These are phyloP conservation scores for Dissostichus mawsoni DNA, from an alignment of 2,113 vertebrate genomes.

Conservation along the genomic window DNA sequence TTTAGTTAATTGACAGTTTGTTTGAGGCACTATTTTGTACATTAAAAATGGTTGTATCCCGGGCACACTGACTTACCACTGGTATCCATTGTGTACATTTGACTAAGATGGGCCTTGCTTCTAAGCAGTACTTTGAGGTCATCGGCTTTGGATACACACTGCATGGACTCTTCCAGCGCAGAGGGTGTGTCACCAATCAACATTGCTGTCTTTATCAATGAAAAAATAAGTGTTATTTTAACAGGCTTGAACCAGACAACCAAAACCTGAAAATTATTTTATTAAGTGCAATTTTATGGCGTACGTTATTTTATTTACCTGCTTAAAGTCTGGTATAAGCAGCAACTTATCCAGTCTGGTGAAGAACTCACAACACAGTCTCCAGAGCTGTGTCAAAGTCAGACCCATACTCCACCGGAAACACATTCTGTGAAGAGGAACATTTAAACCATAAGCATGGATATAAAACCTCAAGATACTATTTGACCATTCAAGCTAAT, in stretches of 20 bases:
- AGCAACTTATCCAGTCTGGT: conserved; percentile 81
- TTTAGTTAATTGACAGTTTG: not conserved
- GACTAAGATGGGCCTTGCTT: conserved; percentile 22
- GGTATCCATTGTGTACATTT: conserved; percentile 34
- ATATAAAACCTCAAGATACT: not conserved
- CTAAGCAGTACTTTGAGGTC: conserved; percentile 69
- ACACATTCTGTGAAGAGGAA: conserved; percentile 71
- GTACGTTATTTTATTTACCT: conserved; percentile 51
- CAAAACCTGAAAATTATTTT: not conserved
- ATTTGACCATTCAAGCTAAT: not conserved
- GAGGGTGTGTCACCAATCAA: conserved; percentile 65
- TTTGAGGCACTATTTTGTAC: not conserved
- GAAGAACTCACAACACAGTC: conserved; percentile 82
- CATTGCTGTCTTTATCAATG: conserved; percentile 60
- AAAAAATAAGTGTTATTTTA: conserved; percentile 17
- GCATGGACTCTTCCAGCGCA: conserved; percentile 66
- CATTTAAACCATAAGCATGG: not conserved
- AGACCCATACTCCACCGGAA: conserved; percentile 83
- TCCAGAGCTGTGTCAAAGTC: conserved; percentile 83
- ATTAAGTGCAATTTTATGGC: not conserved
- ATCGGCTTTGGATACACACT: conserved; percentile 58
- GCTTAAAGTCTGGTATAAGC: conserved; percentile 75
- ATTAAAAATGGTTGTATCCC: not conserved
- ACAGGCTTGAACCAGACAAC: not conserved
- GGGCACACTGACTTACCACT: conserved; percentile 56